Conservation (phyloP, 2,797 vertebrate species). For the Sardinella longiceps region DNA sequence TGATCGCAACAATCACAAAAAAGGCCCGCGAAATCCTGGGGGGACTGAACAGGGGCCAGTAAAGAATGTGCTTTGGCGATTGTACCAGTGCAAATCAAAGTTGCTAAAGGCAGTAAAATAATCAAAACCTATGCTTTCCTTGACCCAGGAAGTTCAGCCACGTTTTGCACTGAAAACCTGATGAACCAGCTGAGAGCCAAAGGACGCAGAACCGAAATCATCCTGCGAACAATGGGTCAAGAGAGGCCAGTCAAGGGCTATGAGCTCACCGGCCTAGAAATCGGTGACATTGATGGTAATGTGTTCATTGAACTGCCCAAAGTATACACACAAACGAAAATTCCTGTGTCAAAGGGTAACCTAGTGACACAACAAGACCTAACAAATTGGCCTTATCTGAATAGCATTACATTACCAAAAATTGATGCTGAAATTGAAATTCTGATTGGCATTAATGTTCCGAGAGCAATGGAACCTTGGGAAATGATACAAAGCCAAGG, state of each 20-base stretch:
- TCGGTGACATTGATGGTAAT: neutral
- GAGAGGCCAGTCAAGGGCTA: neutral
- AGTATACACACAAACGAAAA: neutral
- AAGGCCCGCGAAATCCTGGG: too few relatives aligned
- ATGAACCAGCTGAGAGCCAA: neutral
- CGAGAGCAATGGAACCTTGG: neutral
- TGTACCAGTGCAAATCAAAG: neutral
- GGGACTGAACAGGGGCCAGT: constrained; percentile 27
- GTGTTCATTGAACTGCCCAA: neutral
- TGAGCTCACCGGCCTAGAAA: neutral
- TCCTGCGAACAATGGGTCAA: neutral
- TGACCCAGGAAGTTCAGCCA: too few relatives aligned
- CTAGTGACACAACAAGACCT: neutral
- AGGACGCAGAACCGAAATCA: too few relatives aligned
- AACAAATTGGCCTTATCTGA: neutral
- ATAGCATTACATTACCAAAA: too few relatives aligned
- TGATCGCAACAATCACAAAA: too few relatives aligned
- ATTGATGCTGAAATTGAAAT: neutral
- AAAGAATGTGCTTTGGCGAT: neutral
- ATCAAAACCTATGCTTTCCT: neutral
- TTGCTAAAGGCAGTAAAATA: neutral
- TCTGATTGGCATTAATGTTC: neutral
- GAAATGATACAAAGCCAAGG: neutral
- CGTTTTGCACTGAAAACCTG: neutral
- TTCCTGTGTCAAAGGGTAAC: neutral